Evolutionary conservation across 2,113 vertebrate species (phyloP), one percentile per base, ranked within the genome.

Genomic region (Paradoxurus hermaphroditus): DNA sequence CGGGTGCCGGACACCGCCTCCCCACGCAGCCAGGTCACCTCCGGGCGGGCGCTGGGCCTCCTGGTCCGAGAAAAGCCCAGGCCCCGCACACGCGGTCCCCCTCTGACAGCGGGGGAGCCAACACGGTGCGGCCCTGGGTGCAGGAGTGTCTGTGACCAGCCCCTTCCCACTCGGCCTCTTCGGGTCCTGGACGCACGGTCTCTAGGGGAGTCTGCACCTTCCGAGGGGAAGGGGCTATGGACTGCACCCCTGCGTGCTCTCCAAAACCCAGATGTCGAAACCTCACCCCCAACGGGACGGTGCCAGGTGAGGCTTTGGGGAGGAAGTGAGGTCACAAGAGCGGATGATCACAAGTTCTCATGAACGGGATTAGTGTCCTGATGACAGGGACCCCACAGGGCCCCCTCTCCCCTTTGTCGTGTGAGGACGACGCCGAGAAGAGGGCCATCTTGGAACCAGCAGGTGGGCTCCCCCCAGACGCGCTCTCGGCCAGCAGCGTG

Each of bases 41-140:
- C 44, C 23, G 31, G 4, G 0, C 39, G 46, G 7, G 34, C 1
- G 1, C 14, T 39, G 49, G 70, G 36, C 27, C 7, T 0, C 19
- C 31, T 25, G 70, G 3, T 46, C 23, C 9, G 25, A 78, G n/a
- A 14, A 7, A 25, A 46, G 23, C 31, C 2, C 5, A 1, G 56
- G 18, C 1, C 4, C 0, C 18, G 46, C 8, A 56, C 3, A 3
- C 16, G 59, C n/a, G n/a, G 23, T 4, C 46, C 46, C 18, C 46
- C 0, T 14, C 27, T 11, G 41, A 70, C 51, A 73, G 49, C 44
- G 53, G 19, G 29, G 4, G 15, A 41, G 82, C 73, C 10, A 4
- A 15, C 27, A 15, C 1, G 4, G n/a, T 31, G 49, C 4, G 9
- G 63, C 39, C 36, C 59, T 0, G 0, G 39, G 49, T 62, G 51